Base-by-base conservation (phyloP, 2,888 invertebrate species). In the Aromia moschata region DNA sequence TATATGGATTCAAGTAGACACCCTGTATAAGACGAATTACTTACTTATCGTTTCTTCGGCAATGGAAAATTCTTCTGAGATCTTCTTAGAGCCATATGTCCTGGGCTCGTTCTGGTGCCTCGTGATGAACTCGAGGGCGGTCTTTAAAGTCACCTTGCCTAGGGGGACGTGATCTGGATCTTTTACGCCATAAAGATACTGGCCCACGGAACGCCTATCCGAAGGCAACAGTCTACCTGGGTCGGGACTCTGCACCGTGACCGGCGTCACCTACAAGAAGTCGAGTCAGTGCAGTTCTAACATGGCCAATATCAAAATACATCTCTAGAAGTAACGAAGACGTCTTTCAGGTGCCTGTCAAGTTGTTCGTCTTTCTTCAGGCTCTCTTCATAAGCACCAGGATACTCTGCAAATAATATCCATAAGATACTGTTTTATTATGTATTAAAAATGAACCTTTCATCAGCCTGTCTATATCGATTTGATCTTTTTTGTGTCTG, bases 41-140 rank as follows among this genome's bases (percentile, higher is more conserved):
- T 76, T 79, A 85, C 87, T 82, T 62, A 89, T 85, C 78, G 84
- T 82, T 49, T 86, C 82, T 67, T 84, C 81, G 55, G 88, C 86
- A 46, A 94, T 68, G 72, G 89, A 87, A 74, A 91, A 89, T 60
- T 91, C 84, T 41, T 83, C 75, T 0, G 93, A 88, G 74, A 94
- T 88, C 74, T 82, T 83, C 7, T 82, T 78, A 0, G 81, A 78
- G 2, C 85, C 86, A 71, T 86, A 84, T 40, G 81, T 80, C 16
- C 81, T 75, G 0, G 91, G 87, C 69, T 91, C 84, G 0, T 79
- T 72, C 72, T 86, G 85, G 76, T 92, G 84, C 14, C 88, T 83
- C 0, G 84, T 81, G 38, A 94, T 84, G 69, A 93, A 88, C 55
- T 85, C 81, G 30, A 93, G 72, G 0, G 85, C 85, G 64, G 87